phyloP scores from a whole-genome alignment of 2,888 invertebrate genomes.

The Diloba caeruleocephala region DNA sequence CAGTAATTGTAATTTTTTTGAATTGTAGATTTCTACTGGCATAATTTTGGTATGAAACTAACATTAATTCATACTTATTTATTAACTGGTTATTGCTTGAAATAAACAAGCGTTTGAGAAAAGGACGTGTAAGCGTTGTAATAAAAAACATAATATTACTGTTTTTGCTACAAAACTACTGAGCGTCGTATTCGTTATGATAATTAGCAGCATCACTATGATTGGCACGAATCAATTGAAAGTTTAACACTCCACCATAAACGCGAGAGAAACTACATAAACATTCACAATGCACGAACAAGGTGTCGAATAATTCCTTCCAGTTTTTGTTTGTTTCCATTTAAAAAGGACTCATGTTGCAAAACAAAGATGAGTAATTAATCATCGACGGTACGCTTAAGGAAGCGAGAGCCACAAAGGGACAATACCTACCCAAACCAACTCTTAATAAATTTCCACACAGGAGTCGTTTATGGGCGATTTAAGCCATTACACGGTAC shows the following conservation, averaged over 20 bases:
- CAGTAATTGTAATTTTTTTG: no score
- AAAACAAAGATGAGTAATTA: slow-evolving; percentile 71
- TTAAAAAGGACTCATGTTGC: slow-evolving; percentile 56
- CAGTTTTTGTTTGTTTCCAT: slow-evolving; percentile 56
- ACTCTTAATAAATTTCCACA: slow-evolving; percentile 83
- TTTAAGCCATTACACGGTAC: slow-evolving; percentile 86
- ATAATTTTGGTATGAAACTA: slow-evolving; percentile 2
- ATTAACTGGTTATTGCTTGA: slow-evolving; percentile 16
- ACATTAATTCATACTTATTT: slow-evolving; percentile 11
- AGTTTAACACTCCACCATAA: slow-evolving; percentile 53
- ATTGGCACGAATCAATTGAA: slow-evolving; percentile 49
- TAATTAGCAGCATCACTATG: slow-evolving; percentile 47
- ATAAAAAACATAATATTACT: slow-evolving; percentile 36
- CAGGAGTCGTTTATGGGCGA: slow-evolving; percentile 82
- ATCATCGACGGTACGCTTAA: slow-evolving; percentile 72
- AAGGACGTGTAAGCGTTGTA: slow-evolving; percentile 9
- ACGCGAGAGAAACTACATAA: slow-evolving; percentile 53
- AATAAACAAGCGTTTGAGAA: slow-evolving; percentile 26
- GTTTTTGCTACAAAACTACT: slow-evolving; percentile 47
- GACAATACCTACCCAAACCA: slow-evolving; percentile 76
- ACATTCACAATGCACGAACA: slow-evolving; percentile 53
- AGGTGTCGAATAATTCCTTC: slow-evolving; percentile 60
- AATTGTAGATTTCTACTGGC: no score
- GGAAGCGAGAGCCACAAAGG: slow-evolving; percentile 71
- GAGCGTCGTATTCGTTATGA: slow-evolving; percentile 38